Percentiles rank a stretch among this genome's conserved stretches.
Conservation (phyloP, 2,888 invertebrate genomes). For the Drosophila kanekoi region DNA sequence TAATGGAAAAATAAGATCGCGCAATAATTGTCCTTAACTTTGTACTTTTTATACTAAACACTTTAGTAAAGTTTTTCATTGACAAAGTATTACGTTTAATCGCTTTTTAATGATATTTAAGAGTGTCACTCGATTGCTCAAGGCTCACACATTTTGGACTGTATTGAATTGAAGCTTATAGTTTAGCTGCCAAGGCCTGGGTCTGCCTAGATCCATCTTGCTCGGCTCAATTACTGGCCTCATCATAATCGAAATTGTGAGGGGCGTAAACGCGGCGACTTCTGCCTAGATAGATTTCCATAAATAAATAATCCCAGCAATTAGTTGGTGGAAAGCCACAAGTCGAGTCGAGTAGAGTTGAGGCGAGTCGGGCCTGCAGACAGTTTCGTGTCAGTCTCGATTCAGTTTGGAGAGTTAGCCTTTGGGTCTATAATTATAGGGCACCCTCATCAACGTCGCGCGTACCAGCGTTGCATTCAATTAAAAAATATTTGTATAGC, state of each 20-base stretch:
- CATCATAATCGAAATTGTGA: conserved; percentile 34
- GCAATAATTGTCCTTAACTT: neutral
- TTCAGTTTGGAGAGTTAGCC: conserved; percentile 22
- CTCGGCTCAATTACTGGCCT: conserved; percentile 40
- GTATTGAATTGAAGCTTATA: neutral
- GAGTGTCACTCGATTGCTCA: conserved; percentile 11
- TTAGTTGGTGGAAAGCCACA: conserved; percentile 59
- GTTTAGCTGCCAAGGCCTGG: neutral
- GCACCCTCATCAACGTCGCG: conserved; percentile 70
- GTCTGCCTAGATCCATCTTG: conserved; percentile 6
- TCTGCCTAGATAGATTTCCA: conserved; percentile 68
- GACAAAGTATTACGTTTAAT: neutral
- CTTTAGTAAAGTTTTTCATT: too few relatives aligned
- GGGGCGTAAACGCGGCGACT: conserved; percentile 60
- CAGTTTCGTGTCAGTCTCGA: conserved; percentile 46
- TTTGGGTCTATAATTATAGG: conserved; percentile 61
- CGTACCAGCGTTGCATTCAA: conserved; percentile 56
- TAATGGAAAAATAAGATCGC: too few relatives aligned
- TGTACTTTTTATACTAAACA: too few relatives aligned
- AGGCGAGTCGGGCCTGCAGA: conserved; percentile 22
- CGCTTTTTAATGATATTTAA: conserved; percentile 2
- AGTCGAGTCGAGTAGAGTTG: conserved; percentile 25
- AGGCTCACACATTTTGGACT: neutral
- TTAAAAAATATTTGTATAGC: conserved; percentile 59
- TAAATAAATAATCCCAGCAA: conserved; percentile 67